A percentile compares a stretch with the other conserved stretches of the same genome.
Evolutionary conservation across 2,113 vertebrate genomes (phyloP).

Genomic region (Heliornis fulica): DNA sequence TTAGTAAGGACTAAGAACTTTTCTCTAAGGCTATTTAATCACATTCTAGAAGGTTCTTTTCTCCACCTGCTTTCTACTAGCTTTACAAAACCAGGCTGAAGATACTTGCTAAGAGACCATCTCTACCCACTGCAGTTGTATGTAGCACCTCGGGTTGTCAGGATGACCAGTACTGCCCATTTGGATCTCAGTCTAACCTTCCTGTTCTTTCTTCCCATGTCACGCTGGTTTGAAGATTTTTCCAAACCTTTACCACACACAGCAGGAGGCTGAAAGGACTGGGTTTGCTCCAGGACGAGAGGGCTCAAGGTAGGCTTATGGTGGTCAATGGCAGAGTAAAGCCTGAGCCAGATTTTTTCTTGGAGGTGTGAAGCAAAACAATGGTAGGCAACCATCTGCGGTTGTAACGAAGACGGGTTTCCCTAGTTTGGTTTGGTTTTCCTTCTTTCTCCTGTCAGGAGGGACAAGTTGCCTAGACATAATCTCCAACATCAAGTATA

Average conservation of each 20-base stretch:
- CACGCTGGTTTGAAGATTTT: background rate
- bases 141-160: background rate
- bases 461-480: background rate
- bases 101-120: background rate
- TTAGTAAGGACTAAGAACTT: background rate
- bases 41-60: background rate
- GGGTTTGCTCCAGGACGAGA: background rate
- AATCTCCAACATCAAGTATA: background rate
- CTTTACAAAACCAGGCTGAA: background rate
- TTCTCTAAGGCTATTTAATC: background rate
- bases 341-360: background rate
- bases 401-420: background rate
- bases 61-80: background rate
- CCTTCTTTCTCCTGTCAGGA: background rate
- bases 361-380: background rate
- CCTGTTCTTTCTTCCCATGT: background rate
- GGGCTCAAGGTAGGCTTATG: background rate
- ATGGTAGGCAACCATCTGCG: background rate
- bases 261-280: background rate
- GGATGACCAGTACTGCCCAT: fast-evolving
- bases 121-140: background rate
- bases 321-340: background rate
- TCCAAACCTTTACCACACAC: background rate
- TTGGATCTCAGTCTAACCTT: background rate
- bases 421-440: background rate